A percentile compares a stretch with the other conserved stretches of the same genome.
Evolutionary conservation across 2,797 vertebrate genomes (phyloP).

Genomic region (Leucoraja ocellata): DNA sequence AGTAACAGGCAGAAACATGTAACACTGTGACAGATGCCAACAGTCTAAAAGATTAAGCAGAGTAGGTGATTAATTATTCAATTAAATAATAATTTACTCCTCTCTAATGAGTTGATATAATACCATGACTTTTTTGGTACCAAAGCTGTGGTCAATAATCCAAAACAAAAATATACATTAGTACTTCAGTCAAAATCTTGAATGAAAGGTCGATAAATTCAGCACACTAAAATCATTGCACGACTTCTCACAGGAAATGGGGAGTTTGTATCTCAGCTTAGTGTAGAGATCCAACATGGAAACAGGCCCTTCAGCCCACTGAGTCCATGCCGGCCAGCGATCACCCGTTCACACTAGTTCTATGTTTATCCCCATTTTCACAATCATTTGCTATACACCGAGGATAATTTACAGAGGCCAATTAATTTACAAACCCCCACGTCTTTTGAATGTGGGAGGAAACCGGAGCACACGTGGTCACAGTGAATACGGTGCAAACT

Average conservation of each 20-base stretch:
- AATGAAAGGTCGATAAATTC: background rate
- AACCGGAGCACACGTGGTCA: too few species aligned
- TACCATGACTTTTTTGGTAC: background rate
- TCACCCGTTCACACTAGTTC: too few species aligned
- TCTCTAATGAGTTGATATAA: background rate
- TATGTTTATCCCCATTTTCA: too few species aligned
- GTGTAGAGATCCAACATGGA: too few species aligned
- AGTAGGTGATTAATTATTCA: slow-evolving; percentile 11
- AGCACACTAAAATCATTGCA: background rate
- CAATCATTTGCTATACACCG: too few species aligned
- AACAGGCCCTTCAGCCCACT: too few species aligned
- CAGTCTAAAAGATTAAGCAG: slow-evolving; percentile 6
- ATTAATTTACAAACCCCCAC: too few species aligned
- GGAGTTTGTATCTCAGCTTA: background rate
- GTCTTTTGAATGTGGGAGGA: too few species aligned
- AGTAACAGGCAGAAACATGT: background rate
- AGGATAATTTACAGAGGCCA: too few species aligned
- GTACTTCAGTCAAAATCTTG: background rate
- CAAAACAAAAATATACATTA: background rate
- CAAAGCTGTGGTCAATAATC: background rate
- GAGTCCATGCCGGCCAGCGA: too few species aligned
- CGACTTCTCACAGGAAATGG: background rate
- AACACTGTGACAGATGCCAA: background rate
- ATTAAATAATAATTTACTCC: slow-evolving; percentile 31
- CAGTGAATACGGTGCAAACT: too few species aligned